Evolutionary conservation across 37 sponge, comb jelly and placozoan genomes (phyloP), one percentile per base, ranked within the genome.

Genomic region (Bolinopsis microptera): DNA sequence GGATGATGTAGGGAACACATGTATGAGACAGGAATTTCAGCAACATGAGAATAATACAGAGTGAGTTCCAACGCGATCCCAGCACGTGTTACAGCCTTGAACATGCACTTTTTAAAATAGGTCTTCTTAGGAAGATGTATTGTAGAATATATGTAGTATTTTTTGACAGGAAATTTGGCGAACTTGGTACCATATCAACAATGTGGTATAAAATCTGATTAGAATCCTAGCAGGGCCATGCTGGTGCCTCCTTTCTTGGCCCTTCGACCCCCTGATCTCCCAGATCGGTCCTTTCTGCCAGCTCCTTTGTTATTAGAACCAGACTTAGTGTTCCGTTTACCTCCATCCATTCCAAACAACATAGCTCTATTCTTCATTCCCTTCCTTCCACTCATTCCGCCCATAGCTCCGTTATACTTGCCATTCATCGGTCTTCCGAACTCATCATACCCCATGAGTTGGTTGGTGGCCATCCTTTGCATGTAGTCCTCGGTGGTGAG

Each of bases 201-300:
- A n/a, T n/a, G n/a, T 48, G 61, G 80, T 77, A 77, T 31, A 77
- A 77, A 77, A 77, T 77, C 80, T 77, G 80, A 77, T 86, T 86
- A 86, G 61, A 86, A 86, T 18, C 90, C 90, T 23, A 86, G 61
- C 28, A 86, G 90, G 38, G 36, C 36, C 25, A 24, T 41, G 28
- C 30, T 34, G 31, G 48, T 48, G 22, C 82, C 82, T 30, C 30
- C 30, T 28, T 86, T 86, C 28, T 40, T 38, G 31, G 25, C 25
- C 0, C 90, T 2, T 3, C 90, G 38, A 3, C 90, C 90, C 0
- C 61, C 23, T 38, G 38, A 36, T 38, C 90, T 38, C 2, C 61
- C 90, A 24, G 38, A 23, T 41, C 24, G n/a, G n/a, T 41, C 36
- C 61, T 86, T 86, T 27, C 36, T 38, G 5, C 80, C 80, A 32